Percentiles rank a stretch among this genome's conserved stretches.
These are phyloP conservation scores for Drosophila kokeensis DNA, from an alignment of 2,888 invertebrate species.

Conservation along the genomic window DNA sequence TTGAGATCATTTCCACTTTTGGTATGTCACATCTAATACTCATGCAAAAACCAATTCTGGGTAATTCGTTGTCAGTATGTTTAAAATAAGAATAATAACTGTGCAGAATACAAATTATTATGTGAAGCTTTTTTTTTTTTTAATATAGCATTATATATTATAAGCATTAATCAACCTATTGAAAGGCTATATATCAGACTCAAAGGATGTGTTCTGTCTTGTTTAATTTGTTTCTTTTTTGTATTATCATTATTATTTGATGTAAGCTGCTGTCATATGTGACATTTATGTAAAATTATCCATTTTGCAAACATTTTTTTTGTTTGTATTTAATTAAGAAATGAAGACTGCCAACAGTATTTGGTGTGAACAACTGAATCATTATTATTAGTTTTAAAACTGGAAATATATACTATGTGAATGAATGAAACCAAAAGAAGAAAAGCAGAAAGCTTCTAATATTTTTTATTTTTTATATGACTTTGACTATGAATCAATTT, in stretches of 20 bases:
- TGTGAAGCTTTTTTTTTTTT: too few relatives aligned
- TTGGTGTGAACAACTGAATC: background rate
- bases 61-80: too few relatives aligned
- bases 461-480: too few relatives aligned
- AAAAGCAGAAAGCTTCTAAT: background rate
- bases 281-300: background rate
- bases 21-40: too few relatives aligned
- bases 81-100: too few relatives aligned
- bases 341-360: background rate
- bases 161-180: too few relatives aligned
- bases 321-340: background rate
- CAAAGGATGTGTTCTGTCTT: too few relatives aligned
- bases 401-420: background rate
- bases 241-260: background rate
- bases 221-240: background rate
- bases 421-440: background rate
- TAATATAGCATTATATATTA: too few relatives aligned
- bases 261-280: background rate
- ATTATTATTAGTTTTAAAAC: background rate
- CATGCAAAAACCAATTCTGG: too few relatives aligned
- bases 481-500: too few relatives aligned
- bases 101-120: too few relatives aligned
- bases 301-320: background rate
- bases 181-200: too few relatives aligned
- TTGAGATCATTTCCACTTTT: background rate